Base-by-base conservation (phyloP, 2,797 vertebrate species). In the Pogoniulus pusillus region DNA sequence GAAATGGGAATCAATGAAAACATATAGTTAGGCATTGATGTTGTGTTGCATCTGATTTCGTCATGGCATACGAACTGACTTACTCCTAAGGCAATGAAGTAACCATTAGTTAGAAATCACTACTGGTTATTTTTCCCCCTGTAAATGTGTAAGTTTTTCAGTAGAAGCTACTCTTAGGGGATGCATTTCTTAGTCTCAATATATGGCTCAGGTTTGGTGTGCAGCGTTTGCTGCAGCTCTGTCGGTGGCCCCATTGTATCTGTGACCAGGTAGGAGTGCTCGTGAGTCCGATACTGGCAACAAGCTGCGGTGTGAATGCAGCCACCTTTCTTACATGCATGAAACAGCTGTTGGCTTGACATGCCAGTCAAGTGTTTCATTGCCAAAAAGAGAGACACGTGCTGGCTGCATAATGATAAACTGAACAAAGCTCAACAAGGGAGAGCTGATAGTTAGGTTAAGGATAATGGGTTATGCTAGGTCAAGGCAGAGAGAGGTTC, bases 361-460 rank as follows among this genome's bases (percentile, higher is more conserved):
- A 16, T 49, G 53, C 35, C 1, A 3, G 20, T 22, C 20, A 10
- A 10, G 17, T 55, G n/a, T 24, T 49, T 34, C 45, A 27, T 19
- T 16, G 15, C 34, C 29, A 43, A 37, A 73, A 30, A 73, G 54
- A 74, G 19, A 49, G 43, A 57, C 24, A 16, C 11, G 22, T 29
- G 53, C 7, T 9, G 57, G 51, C 32, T 16, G 12, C 12, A 13
- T 14, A 49, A 39, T 15, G 47, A 34, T 24, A 30, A 4, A 32
- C 39, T 27, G n/a, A 29, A 5, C 2, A 29, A 12, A 41, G 3
- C 1, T 4, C 54, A 18, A 1, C 1, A 68, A 12, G 14, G 30
- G 63, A 35, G 66, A 4, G 64, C 39, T 41, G 0, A 16, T 45
- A 0, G 10, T 39, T 12, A 10, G 3, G 3, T 17, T 19, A 17